Conservation (phyloP, 2,888 invertebrate genomes). For the Nemurella pictetii region DNA sequence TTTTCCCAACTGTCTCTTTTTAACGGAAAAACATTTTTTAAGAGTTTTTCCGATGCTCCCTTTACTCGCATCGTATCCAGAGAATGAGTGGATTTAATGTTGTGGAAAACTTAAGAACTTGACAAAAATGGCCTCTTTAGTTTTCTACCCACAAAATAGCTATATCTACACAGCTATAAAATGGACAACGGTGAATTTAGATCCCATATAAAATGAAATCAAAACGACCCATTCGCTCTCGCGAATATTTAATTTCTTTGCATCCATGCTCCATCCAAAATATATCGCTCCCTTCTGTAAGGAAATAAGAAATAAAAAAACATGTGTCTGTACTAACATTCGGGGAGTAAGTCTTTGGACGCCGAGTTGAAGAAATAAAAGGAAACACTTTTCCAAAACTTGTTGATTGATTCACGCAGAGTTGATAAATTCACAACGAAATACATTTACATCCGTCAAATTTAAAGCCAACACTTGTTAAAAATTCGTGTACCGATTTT, state of each 20-base stretch:
- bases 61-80: constrained; percentile 10
- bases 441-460: not conserved
- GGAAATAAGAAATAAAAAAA: too few species aligned
- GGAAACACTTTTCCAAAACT: not conserved
- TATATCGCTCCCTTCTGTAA: not conserved
- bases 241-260: not conserved
- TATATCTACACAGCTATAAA: constrained; percentile 23
- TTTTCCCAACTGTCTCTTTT: constrained; percentile 11
- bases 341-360: too few species aligned
- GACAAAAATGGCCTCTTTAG: constrained; percentile 27
- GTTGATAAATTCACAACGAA: not conserved
- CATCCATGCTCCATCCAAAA: not conserved
- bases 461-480: too few species aligned
- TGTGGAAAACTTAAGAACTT: constrained; percentile 30
- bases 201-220: constrained; percentile 23
- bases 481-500: too few species aligned
- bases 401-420: not conserved
- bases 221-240: constrained; percentile 1
- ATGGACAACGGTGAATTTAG: constrained; percentile 19
- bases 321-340: too few species aligned
- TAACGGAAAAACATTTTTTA: constrained; percentile 28
- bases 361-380: not conserved
- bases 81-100: constrained; percentile 29
- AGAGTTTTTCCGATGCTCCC: constrained; percentile 28
- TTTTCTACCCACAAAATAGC: constrained; percentile 27